Base-by-base conservation (phyloP, 2,113 vertebrate genomes). In the Peucedramus taeniatus region DNA sequence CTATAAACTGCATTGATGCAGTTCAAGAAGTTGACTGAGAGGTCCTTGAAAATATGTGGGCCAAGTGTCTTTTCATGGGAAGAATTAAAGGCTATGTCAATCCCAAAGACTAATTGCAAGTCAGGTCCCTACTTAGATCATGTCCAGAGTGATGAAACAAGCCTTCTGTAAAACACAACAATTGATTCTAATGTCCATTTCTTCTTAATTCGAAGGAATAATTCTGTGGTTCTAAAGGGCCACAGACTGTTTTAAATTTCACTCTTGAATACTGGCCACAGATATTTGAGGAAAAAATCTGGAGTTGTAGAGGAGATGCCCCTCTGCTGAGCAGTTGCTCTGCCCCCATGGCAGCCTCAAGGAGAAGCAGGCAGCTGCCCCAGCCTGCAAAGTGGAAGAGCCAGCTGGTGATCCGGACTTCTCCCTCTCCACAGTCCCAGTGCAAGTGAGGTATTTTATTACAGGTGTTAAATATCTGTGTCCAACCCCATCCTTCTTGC, bases 271-370 rank as follows among this genome's bases (percentile, higher is more conserved):
- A 27, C 23, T 54, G 39, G 42, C 22, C 59, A 39, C 1, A 10
- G 35, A n/a, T 12, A 64, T 19, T 1, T 71, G 40, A 77, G 64
- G 39, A 54, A 59, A 59, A 37, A 59, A 26, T 10, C 57, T 59
- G 15, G 60, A 88, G 35, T 21, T 35, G 16, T 9, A 53, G 33
- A 68, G 21, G 27, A 3, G 2, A 50, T 40, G 40, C 1, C 69
- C 19, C 28, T 75, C n/a, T 63, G 42, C 27, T 18, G 6, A 37
- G 27, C n/a, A 49, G 45, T 4, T 40, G 12, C 28, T 54, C 40
- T 85, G 56, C 13, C 5, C 1, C 3, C 2, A 2, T 2, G 6
- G 10, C 31, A 80, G 37, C 27, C 24, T 35, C 0, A 0, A 57
- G 54, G 23, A 80, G 31, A 77, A 66, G 50, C 17, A 53, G 28